phyloP scores from a whole-genome alignment of 1,140 invertebrate species.

The Temnothorax longispinosus region DNA sequence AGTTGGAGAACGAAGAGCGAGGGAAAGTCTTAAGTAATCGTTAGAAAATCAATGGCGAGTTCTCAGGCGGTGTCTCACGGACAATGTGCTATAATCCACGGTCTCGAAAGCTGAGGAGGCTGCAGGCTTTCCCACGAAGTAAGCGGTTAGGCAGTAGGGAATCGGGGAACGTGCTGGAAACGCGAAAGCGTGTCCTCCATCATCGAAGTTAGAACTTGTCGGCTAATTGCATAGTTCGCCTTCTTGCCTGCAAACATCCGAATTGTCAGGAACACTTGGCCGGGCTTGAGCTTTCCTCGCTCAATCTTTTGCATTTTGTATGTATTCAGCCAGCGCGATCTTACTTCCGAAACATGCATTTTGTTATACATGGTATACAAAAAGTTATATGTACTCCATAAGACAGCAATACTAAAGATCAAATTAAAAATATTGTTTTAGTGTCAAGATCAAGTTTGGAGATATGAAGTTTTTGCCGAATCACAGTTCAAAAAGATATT shows the following conservation, averaged over 20 bases:
- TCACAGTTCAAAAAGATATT: not conserved
- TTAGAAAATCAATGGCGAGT: slow-evolving; percentile 61
- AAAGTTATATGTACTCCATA: not conserved
- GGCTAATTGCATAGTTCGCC: slow-evolving; percentile 76
- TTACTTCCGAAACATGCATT: not conserved
- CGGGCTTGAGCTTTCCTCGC: slow-evolving; percentile 25
- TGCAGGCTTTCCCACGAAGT: slow-evolving; percentile 72
- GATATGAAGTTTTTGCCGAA: not conserved
- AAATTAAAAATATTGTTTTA: not conserved
- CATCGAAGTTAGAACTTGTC: slow-evolving; percentile 73
- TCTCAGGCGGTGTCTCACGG: slow-evolving; percentile 60
- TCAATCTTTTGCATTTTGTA: slow-evolving; percentile 21
- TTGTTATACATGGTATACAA: not conserved
- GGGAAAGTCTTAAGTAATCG: slow-evolving; percentile 25
- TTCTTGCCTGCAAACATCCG: slow-evolving; percentile 63
- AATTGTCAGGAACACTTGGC: slow-evolving; percentile 68
- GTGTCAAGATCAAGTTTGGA: not conserved
- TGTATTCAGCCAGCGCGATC: not conserved
- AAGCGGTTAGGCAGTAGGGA: slow-evolving; percentile 69
- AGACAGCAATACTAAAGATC: not conserved
- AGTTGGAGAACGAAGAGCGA: slow-evolving; percentile 49
- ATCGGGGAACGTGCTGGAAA: slow-evolving; percentile 67
- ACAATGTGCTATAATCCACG: slow-evolving; percentile 65
- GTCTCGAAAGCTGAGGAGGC: slow-evolving; percentile 50
- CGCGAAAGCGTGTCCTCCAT: slow-evolving; percentile 71